Evolutionary conservation across 2,888 invertebrate species (phyloP).

Genomic region (Netelia fuscicornis): DNA sequence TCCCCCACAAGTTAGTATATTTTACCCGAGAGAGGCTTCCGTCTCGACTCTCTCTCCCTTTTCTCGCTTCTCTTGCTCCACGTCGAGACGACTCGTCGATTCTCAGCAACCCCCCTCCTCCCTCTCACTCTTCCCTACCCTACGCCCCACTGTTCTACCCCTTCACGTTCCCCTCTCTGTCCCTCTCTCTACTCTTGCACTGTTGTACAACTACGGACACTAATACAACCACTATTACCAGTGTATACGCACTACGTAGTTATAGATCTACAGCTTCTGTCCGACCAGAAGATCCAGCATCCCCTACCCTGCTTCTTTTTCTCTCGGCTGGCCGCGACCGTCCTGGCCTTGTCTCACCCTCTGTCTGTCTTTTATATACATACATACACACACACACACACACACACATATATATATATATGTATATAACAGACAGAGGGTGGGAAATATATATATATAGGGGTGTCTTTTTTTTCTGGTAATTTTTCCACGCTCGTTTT

Average conservation of each 20-base stretch:
- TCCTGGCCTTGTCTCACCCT: conserved; percentile 30
- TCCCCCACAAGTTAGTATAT: conserved; percentile 62
- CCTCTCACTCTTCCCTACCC: conserved; percentile 5
- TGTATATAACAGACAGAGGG: background rate
- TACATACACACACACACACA: too few species aligned
- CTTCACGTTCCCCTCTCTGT: conserved; percentile 41
- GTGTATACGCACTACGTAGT: conserved; percentile 51
- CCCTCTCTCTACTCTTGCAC: conserved; percentile 60
- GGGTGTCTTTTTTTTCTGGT: conserved; percentile 23
- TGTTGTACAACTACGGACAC: conserved; percentile 55
- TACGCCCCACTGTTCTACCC: conserved; percentile 45
- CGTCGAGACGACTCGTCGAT: background rate
- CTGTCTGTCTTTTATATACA: background rate
- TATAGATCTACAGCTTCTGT: conserved; percentile 55
- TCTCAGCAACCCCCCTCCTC: conserved; percentile 12
- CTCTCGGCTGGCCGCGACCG: conserved; percentile 38
- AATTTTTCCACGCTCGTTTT: conserved; percentile 47
- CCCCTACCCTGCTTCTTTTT: conserved; percentile 57
- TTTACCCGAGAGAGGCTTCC: conserved; percentile 70
- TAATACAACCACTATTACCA: conserved; percentile 50
- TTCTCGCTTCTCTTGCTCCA: conserved; percentile 59
- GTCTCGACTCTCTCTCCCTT: conserved; percentile 64
- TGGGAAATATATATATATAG: conserved; percentile 24
- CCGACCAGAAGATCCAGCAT: conserved; percentile 55
- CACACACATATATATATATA: background rate